Conservation (phyloP, 1,140 invertebrate species). For the Lasioglossum albipes region DNA sequence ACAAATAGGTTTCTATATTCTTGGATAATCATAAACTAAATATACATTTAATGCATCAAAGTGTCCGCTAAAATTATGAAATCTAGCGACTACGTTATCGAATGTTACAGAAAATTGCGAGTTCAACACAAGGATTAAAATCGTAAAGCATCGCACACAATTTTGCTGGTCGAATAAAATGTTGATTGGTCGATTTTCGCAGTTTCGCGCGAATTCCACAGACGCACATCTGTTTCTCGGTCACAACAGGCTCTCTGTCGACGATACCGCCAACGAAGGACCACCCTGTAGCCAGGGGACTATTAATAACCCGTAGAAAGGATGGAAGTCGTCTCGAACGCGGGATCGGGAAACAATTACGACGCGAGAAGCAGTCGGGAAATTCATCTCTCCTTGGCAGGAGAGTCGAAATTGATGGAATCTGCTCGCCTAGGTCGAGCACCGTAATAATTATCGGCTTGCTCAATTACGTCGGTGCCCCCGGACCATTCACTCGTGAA, state of each 20-base stretch:
- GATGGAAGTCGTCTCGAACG: conserved; percentile 15
- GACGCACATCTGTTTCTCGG: neutral
- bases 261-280: neutral
- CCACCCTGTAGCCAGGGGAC: neutral
- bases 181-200: no score
- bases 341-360: conserved; percentile 34
- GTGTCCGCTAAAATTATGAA: no score
- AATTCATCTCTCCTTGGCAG: conserved; percentile 29
- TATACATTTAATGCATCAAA: no score
- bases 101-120: no score
- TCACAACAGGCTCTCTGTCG: no score
- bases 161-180: no score
- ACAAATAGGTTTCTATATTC: no score
- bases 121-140: no score
- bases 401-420: conserved; percentile 41
- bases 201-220: no score
- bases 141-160: no score
- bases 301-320: conserved; percentile 32
- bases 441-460: conserved; percentile 62
- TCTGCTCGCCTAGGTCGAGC: conserved; percentile 21
- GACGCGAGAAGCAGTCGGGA: conserved; percentile 4
- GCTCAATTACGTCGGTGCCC: conserved; percentile 57
- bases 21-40: no score
- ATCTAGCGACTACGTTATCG: no score
- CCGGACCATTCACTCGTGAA: conserved; percentile 40